Evolutionary conservation across 2,797 vertebrate species (phyloP), one percentile per base, ranked within the genome.

Genomic region (Notolepis coatsorum): DNA sequence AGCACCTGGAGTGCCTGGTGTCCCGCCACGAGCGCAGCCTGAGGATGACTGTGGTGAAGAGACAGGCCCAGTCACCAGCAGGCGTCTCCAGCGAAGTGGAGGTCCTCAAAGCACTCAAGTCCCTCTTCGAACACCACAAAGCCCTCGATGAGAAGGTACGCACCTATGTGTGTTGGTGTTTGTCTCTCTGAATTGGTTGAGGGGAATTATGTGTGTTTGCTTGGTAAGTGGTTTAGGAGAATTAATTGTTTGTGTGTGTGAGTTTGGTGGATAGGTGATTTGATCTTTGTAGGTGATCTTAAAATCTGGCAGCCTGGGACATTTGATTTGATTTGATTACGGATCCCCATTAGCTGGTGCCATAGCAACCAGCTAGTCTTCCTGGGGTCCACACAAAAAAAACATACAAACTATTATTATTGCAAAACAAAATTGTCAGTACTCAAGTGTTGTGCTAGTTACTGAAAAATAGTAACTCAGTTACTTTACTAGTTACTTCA

Each of bases 31-130:
- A 98, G 83, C 91, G 96, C 2, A 98, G 97, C 2, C 94, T 99
- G 69, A 92, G 97, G 78, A 99, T 99, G 96, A 99, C 97, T 0
- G 97, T 99, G 58, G 97, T 99, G 71, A 99, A 99, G 91, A 89
- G 97, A 37, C 97, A 99, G 73, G 96, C 97, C 1, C 97, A 99
- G 88, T 97, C 96, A 54, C 97, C 97, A 1, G 97, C 97, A 1
- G 97, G 97, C 0, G 97, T 99, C 73, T 99, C 97, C 51, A 99
- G 97, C 28, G 97, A 99, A 82, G 97, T 99, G 69, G 97, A 99
- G 78, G 97, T 99, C 70, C 95, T 99, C 54, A 99, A 99, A 89
- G 97, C 97, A 4, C 95, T 99, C 0, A 99, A 98, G 87, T 98
- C 97, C 18, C 87, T 99, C 31, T 99, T 98, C 53, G 97, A 99